Conservation (phyloP, 2,888 invertebrate species). For the Arge pagana region DNA sequence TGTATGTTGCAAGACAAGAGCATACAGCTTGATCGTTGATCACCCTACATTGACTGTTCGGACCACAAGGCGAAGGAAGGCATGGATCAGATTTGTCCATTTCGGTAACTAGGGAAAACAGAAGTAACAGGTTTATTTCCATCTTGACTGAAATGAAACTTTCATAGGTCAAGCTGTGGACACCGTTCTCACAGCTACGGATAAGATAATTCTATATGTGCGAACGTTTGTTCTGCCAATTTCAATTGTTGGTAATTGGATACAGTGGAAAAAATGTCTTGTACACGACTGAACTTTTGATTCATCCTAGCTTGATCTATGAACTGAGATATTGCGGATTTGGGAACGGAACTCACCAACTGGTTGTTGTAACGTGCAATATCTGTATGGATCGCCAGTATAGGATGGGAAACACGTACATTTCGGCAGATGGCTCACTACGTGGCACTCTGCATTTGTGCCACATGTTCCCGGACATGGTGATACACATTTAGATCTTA, state of each 20-base stretch:
- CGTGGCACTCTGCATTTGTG: conserved; percentile 56
- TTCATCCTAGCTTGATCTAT: too few relatives aligned
- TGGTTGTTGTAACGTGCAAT: conserved; percentile 32
- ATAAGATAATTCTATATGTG: too few relatives aligned
- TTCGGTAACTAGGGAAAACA: conserved; percentile 35
- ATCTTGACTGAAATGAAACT: too few relatives aligned
- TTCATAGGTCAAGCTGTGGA: too few relatives aligned
- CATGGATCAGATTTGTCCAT: conserved; percentile 54
- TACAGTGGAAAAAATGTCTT: too few relatives aligned
- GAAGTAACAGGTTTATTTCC: too few relatives aligned
- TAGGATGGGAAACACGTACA: conserved; percentile 59
- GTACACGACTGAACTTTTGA: too few relatives aligned
- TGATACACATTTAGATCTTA: conserved; percentile 63
- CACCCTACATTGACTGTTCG: conserved; percentile 60
- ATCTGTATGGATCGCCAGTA: conserved; percentile 55
- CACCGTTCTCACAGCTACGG: too few relatives aligned
- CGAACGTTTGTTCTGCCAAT: too few relatives aligned
- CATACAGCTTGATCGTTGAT: conserved; percentile 55
- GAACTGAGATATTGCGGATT: too few relatives aligned
- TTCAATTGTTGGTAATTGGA: too few relatives aligned
- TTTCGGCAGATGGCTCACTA: conserved; percentile 47
- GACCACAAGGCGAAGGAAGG: conserved; percentile 62
- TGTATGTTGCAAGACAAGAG: conserved; percentile 50
- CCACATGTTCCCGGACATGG: conserved; percentile 65
- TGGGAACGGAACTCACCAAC: conserved; percentile 12